Evolutionary conservation across 1,140 invertebrate species (phyloP).

Genomic region (Lithobius niger): DNA sequence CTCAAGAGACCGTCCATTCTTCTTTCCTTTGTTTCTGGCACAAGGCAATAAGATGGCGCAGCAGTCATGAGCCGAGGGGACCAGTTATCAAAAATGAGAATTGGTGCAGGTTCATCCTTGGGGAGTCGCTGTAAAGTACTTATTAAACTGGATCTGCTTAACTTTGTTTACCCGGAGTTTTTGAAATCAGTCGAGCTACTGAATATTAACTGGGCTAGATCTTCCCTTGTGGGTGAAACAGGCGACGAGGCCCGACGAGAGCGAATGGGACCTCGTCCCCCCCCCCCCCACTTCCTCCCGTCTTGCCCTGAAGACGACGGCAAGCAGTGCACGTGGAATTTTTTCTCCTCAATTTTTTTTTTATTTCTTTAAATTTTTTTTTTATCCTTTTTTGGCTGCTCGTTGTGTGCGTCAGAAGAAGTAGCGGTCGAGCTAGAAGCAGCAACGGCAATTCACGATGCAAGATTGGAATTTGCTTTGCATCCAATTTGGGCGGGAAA

Average conservation of each 20-base stretch:
- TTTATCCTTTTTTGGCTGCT: no score
- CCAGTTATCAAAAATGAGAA: constrained; percentile 5
- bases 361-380: no score
- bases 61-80: neutral
- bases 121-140: constrained; percentile 1
- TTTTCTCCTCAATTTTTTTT: neutral
- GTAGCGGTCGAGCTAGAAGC: no score
- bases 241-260: constrained; percentile 9
- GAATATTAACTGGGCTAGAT: constrained; percentile 15
- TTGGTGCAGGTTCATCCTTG: neutral
- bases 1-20: no score
- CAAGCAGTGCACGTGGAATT: no score
- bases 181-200: constrained; percentile 8
- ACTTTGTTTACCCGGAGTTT: constrained; percentile 7
- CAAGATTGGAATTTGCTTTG: constrained; percentile 11
- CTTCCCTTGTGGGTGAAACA: constrained; percentile 16
- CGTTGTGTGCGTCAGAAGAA: no score
- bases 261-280: no score
- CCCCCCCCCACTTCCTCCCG: no score
- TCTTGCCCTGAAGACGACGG: no score
- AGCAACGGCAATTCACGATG: neutral
- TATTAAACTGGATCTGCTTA: constrained; percentile 10
- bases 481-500: constrained; percentile 8
- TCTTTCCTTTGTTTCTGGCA: no score
- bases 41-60: no score